These are phyloP conservation scores for Podarcis muralis DNA, from an alignment of 2,113 vertebrate species.

Conservation along the genomic window DNA sequence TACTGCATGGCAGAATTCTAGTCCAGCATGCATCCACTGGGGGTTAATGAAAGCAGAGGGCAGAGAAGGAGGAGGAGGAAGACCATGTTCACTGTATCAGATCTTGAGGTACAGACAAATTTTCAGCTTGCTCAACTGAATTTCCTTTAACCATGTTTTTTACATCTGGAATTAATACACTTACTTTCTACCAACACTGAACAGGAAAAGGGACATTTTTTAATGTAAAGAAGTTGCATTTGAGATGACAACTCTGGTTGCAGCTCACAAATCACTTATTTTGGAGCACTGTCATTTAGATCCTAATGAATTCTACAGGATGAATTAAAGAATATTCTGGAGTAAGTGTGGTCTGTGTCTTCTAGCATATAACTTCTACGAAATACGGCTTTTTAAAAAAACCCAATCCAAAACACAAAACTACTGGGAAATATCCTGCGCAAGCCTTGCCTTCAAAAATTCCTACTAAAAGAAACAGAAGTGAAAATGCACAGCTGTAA, in stretches of 20 bases:
- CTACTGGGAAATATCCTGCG: neutral
- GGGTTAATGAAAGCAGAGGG: neutral
- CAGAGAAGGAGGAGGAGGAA: neutral
- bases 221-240: neutral
- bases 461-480: neutral
- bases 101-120: neutral
- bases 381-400: neutral
- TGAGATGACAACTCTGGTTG: neutral
- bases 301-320: neutral
- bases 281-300: neutral
- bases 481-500: neutral
- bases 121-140: neutral
- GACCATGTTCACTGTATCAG: rapidly evolving
- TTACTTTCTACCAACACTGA: neutral
- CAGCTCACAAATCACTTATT: neutral
- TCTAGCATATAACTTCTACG: neutral
- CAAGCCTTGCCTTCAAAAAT: rapidly evolving
- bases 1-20: neutral
- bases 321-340: neutral
- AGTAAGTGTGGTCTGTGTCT: neutral
- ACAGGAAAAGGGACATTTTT: neutral
- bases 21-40: neutral
- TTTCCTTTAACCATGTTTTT: slow-evolving; percentile 3
- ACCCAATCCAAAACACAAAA: neutral
- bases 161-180: neutral